phyloP scores from a whole-genome alignment of 2,797 vertebrate species.

The Leptodactylus fallax region DNA sequence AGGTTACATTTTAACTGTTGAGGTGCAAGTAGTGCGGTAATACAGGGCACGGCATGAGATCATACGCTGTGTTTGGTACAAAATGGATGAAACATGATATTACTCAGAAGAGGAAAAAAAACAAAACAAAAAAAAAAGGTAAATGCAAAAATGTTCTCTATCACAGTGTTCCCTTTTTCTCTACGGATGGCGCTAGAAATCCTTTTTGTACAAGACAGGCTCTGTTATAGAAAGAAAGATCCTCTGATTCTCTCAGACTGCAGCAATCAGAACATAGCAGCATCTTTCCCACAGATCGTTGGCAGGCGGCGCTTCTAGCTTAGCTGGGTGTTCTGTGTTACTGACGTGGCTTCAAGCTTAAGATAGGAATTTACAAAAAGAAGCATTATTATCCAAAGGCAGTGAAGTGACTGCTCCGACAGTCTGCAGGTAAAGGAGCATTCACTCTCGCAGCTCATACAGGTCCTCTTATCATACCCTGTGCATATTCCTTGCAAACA shows the following conservation, averaged over 20 bases:
- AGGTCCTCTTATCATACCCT: constrained; percentile 15
- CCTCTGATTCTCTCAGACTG: constrained; percentile 25
- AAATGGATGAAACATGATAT: neutral
- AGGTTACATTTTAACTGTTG: neutral
- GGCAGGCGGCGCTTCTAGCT: constrained; percentile 6
- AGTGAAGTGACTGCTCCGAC: constrained; percentile 18
- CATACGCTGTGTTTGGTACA: neutral
- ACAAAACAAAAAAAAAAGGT: neutral
- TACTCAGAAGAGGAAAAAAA: neutral
- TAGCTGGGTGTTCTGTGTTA: constrained; percentile 10
- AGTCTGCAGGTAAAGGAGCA: constrained; percentile 30
- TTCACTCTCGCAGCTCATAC: constrained; percentile 8
- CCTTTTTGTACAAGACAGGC: neutral
- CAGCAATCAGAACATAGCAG: constrained; percentile 55
- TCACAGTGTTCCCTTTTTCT: constrained; percentile 30
- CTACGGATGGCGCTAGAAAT: constrained; percentile 3
- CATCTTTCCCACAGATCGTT: constrained; percentile 31
- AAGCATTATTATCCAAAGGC: constrained; percentile 32
- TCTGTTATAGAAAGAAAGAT: constrained; percentile 7
- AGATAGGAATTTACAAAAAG: constrained; percentile 25
- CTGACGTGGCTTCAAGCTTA: constrained; percentile 27
- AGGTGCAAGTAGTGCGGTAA: too few species aligned
- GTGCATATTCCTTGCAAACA: constrained; percentile 29
- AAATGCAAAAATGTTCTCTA: neutral
- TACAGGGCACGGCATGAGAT: neutral